phyloP scores from a whole-genome alignment of 2,113 vertebrate species.

The Gobiocypris rarus region DNA sequence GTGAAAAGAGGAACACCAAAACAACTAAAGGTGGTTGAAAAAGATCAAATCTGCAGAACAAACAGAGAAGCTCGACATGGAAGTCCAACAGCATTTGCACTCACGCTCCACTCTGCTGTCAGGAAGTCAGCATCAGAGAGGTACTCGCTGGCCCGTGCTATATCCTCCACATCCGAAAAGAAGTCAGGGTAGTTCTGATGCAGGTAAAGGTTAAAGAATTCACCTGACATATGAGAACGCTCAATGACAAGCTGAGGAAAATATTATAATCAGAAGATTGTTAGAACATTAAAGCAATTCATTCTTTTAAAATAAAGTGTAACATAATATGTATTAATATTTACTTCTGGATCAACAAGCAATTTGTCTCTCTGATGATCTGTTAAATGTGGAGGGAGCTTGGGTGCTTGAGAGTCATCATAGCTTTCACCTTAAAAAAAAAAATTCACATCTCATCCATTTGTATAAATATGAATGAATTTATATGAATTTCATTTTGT shows the following conservation, averaged over 20 bases:
- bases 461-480: background rate
- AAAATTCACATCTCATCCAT: background rate
- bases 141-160: constrained; percentile 88
- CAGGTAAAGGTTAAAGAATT: constrained; percentile 93
- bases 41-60: constrained; percentile 7
- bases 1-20: constrained; percentile 22
- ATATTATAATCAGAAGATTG: background rate
- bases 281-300: background rate
- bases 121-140: constrained; percentile 90
- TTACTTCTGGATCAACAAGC: constrained; percentile 75
- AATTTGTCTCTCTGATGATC: constrained; percentile 69
- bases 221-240: constrained; percentile 89
- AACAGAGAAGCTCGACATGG: background rate
- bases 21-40: constrained; percentile 24
- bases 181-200: constrained; percentile 97
- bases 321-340: background rate
- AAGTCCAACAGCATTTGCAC: constrained; percentile 52
- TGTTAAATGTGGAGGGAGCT: constrained; percentile 70
- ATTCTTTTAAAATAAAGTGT: background rate
- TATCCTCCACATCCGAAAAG: constrained; percentile 86
- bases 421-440: constrained; percentile 66
- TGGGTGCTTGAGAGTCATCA: constrained; percentile 46
- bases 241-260: constrained; percentile 83
- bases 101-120: constrained; percentile 88
- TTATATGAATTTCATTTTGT: background rate